Evolutionary conservation across 2,113 vertebrate genomes (phyloP).

Genomic region (Elephas maximus): DNA sequence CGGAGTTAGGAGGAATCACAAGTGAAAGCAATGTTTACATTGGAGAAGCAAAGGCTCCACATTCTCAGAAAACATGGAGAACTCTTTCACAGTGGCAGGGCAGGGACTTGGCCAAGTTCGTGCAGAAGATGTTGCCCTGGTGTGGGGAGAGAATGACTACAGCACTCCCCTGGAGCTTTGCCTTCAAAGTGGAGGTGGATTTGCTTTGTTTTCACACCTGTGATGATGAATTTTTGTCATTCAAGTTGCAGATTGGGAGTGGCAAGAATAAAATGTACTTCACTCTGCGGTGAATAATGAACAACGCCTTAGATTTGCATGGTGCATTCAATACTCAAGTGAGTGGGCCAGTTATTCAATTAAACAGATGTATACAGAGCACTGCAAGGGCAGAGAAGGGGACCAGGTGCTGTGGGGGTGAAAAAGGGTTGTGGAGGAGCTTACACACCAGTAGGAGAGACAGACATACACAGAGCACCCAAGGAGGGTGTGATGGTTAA

Average conservation of each 20-base stretch:
- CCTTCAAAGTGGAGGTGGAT: not conserved
- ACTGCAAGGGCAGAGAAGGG: not conserved
- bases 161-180: fast-evolving
- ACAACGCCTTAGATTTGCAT: not conserved
- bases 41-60: not conserved
- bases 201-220: not conserved
- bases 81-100: not conserved
- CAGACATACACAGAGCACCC: fast-evolving
- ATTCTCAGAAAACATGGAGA: not conserved
- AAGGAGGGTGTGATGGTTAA: not conserved
- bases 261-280: not conserved
- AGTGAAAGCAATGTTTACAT: not conserved
- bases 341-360: not conserved
- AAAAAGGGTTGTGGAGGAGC: not conserved
- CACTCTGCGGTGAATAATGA: not conserved
- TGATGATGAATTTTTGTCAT: not conserved
- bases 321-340: not conserved
- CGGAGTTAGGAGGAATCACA: not conserved
- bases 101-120: not conserved
- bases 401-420: not conserved
- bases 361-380: not conserved
- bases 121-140: not conserved
- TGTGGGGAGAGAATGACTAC: not conserved
- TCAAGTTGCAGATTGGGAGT: not conserved
- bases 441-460: not conserved